Percentiles rank a stretch among this genome's conserved stretches.
Evolutionary conservation across 2,113 vertebrate species (phyloP).

Genomic region (Poeciliopsis retropinna): DNA sequence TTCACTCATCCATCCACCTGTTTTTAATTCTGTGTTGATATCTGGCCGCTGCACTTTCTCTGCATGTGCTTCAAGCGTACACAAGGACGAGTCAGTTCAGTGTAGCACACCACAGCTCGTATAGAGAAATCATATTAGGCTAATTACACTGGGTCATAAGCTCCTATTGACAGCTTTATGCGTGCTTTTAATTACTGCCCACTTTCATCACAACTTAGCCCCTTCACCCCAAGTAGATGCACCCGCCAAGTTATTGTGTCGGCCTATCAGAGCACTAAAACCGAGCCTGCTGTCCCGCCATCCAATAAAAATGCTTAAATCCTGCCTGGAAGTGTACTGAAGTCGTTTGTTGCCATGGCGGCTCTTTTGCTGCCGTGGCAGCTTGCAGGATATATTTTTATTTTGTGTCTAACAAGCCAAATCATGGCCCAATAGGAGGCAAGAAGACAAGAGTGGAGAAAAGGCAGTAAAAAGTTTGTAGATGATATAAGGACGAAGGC

Average conservation of each 20-base stretch:
- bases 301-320: constrained; percentile 67
- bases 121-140: constrained; percentile 80
- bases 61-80: constrained; percentile 51
- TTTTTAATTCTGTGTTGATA: constrained; percentile 48
- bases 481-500: constrained; percentile 71
- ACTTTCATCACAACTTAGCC: constrained; percentile 82
- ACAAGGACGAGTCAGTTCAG: constrained; percentile 73
- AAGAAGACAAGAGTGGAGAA: constrained; percentile 62
- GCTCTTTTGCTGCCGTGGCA: constrained; percentile 75
- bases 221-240: constrained; percentile 76
- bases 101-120: constrained; percentile 67
- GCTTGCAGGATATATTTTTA: constrained; percentile 80
- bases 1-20: constrained; percentile 11
- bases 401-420: constrained; percentile 82
- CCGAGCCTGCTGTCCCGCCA: constrained; percentile 50
- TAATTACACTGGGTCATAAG: constrained; percentile 82
- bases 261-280: constrained; percentile 66
- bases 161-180: constrained; percentile 84
- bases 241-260: constrained; percentile 67
- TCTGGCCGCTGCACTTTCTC: constrained; percentile 41
- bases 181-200: constrained; percentile 83
- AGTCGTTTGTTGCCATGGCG: constrained; percentile 80
- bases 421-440: constrained; percentile 71
- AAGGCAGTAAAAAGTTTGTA: constrained; percentile 75
- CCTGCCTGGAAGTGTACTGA: constrained; percentile 62